Base-by-base conservation (phyloP, 2,113 vertebrate genomes). In the Labrus mixtus region DNA sequence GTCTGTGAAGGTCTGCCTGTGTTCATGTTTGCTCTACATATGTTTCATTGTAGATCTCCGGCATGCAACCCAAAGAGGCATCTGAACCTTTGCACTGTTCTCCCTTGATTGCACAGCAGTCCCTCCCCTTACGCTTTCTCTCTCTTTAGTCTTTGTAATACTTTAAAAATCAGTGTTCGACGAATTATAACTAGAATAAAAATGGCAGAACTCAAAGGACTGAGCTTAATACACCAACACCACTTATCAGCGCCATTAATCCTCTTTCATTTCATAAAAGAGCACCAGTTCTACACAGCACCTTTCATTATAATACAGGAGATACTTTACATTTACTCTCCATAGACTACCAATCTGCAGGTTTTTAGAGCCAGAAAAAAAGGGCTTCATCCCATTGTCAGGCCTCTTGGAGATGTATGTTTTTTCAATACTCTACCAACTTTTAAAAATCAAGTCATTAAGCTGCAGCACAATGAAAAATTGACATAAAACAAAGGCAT, bases 201-300 rank as follows among this genome's bases (percentile, higher is more conserved):
- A 90, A 84, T 90, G 72, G 82, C 69, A 79, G 78, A 75, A 81
- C 79, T 87, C 71, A 75, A 65, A 79, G 63, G 78, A 81, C 53
- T 84, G 66, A 66, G 76, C 59, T 67, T 77, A 87, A 75, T 82
- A 86, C 78, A 61, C 41, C 72, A 73, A 70, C 63, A 41, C n/a
- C 73, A 77, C 68, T 90, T 81, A 82, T 82, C 80, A 45, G 76
- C 25, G 55, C 76, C 53, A 79, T 89, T 87, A 88, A 91, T 90
- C 87, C 86, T 85, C 71, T 83, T 92, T 69, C 77, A 90, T 92
- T 92, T 90, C 43, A 82, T 73, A 87, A 68, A 39, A 25, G 59
- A 68, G 68, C 20, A 0, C 48, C 29, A 64, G 58, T 29, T 82
- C 46, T 53, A 45, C 23, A 25, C 39, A 43, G 65, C 73, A 77